Conservation (phyloP, 2,888 invertebrate species). For the Drosophila incognita region DNA sequence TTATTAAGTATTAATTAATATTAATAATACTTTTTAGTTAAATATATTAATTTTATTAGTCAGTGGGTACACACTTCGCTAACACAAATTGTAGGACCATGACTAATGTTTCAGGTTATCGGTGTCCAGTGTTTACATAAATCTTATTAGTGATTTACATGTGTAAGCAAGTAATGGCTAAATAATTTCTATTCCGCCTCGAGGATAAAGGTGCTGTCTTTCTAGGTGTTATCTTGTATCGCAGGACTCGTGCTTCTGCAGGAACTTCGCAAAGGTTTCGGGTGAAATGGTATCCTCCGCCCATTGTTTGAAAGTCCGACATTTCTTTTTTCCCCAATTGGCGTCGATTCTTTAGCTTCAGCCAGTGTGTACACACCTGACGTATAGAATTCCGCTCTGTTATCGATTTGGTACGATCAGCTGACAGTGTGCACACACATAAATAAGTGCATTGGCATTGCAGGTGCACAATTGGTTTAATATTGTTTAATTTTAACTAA, state of each 20-base stretch:
- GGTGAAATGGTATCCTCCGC: constrained; percentile 3
- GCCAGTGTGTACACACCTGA: background rate
- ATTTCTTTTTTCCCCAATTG: background rate
- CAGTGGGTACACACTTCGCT: background rate
- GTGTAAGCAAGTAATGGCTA: background rate
- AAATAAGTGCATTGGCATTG: background rate
- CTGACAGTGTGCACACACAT: background rate
- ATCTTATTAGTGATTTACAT: background rate
- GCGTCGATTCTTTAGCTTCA: background rate
- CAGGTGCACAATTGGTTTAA: background rate
- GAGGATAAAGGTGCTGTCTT: constrained; percentile 18
- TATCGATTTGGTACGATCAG: background rate
- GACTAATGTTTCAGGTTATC: background rate
- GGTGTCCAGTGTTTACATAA: background rate
- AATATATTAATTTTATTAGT: background rate
- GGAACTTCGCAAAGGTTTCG: constrained; percentile 22
- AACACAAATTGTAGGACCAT: background rate
- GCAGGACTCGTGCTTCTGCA: constrained; percentile 31
- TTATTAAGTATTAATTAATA: background rate
- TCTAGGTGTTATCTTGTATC: constrained; percentile 19
- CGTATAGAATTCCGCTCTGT: background rate
- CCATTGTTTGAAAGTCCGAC: background rate
- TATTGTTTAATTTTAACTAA: background rate
- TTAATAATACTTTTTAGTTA: background rate
- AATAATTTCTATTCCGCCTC: background rate